Percentiles rank a stretch among this genome's conserved stretches.
These are phyloP conservation scores for Scaptomyza polygonia DNA, from an alignment of 2,888 invertebrate species.

Conservation along the genomic window DNA sequence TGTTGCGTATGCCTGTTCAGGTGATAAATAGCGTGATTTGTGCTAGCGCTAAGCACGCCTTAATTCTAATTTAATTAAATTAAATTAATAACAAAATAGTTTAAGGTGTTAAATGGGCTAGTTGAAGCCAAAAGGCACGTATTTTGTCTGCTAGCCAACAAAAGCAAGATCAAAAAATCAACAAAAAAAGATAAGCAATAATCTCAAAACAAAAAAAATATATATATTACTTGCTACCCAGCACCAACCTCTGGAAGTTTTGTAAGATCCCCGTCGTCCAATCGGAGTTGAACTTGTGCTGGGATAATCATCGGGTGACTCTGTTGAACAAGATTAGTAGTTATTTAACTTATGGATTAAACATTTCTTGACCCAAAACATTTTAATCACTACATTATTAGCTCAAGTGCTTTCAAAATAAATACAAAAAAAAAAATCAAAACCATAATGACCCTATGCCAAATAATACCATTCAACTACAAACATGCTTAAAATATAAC, in stretches of 20 bases:
- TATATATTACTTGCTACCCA: slow-evolving; percentile 68
- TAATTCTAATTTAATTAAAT: not conserved
- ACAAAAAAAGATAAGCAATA: not conserved
- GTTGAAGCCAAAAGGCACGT: slow-evolving; percentile 8
- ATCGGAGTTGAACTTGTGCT: slow-evolving; percentile 88
- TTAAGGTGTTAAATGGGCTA: slow-evolving; percentile 26
- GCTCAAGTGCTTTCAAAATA: slow-evolving; percentile 21
- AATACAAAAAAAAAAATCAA: slow-evolving; percentile 2
- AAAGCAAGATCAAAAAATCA: slow-evolving; percentile 52
- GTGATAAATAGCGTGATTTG: slow-evolving; percentile 35
- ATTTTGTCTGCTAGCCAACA: slow-evolving; percentile 12
- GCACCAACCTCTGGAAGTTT: slow-evolving; percentile 92
- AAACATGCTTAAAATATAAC: slow-evolving; percentile 53
- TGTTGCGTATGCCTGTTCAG: slow-evolving; percentile 33
- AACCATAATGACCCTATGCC: slow-evolving; percentile 24
- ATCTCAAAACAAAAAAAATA: not conserved
- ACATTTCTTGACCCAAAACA: slow-evolving; percentile 12
- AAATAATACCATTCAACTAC: slow-evolving; percentile 2
- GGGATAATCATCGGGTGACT: slow-evolving; percentile 85
- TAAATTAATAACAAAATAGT: not conserved
- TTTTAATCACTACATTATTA: slow-evolving; percentile 25
- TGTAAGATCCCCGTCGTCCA: slow-evolving; percentile 93
- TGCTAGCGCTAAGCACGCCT: slow-evolving; percentile 33
- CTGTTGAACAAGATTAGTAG: slow-evolving; percentile 80
- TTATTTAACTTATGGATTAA: slow-evolving; percentile 50